phyloP scores from a whole-genome alignment of 2,797 vertebrate genomes.

The Neostethus bicornis region DNA sequence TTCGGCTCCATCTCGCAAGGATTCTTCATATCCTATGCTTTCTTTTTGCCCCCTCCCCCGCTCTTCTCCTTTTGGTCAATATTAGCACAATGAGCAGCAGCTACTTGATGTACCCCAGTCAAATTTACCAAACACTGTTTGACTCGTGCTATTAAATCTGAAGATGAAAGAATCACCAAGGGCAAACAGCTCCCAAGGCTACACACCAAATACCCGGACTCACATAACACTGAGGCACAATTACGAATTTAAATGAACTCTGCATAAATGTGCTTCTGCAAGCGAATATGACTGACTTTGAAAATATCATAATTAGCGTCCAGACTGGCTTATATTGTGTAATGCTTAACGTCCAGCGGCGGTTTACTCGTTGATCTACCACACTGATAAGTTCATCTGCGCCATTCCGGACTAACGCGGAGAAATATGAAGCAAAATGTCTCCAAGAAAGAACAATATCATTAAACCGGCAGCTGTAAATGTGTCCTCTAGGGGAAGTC shows the following conservation, averaged over 20 bases:
- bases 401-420: slow-evolving; percentile 37
- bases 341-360: slow-evolving; percentile 49
- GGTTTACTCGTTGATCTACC: slow-evolving; percentile 31
- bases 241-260: slow-evolving; percentile 62
- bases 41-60: slow-evolving; percentile 50
- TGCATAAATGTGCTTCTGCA: slow-evolving; percentile 51
- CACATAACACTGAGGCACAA: slow-evolving; percentile 54
- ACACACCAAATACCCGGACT: slow-evolving; percentile 48
- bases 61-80: slow-evolving; percentile 66
- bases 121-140: slow-evolving; percentile 74
- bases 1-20: slow-evolving; percentile 41
- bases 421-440: slow-evolving; percentile 26
- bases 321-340: slow-evolving; percentile 45
- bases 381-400: slow-evolving; percentile 42
- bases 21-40: slow-evolving; percentile 56
- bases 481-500: slow-evolving; percentile 10
- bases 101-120: slow-evolving; percentile 68
- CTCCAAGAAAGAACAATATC: slow-evolving; percentile 19
- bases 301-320: slow-evolving; percentile 67
- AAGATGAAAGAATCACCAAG: slow-evolving; percentile 72
- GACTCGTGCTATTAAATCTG: slow-evolving; percentile 65
- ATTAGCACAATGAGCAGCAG: slow-evolving; percentile 71
- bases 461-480: slow-evolving; percentile 33
- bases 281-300: slow-evolving; percentile 59
- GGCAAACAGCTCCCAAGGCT: slow-evolving; percentile 69